Base-by-base conservation (phyloP, 1,140 invertebrate species). In the Drosophila quadrilineata region DNA sequence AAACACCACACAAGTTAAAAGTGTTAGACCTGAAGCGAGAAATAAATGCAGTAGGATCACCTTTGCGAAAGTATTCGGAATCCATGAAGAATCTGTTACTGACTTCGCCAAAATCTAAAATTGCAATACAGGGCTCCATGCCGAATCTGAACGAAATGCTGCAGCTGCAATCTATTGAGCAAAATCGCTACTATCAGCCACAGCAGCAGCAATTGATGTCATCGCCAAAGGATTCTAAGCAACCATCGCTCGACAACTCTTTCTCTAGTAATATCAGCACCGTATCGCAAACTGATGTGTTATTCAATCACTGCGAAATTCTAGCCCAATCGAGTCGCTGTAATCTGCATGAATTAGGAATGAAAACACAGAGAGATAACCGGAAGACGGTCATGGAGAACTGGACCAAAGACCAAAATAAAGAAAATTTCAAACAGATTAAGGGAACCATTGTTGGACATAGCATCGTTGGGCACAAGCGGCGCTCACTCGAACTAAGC, bases 91-190 rank as follows among this genome's bases (percentile, higher is more conserved):
- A 90, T 62, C 43, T 89, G 3, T 86, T 72, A 1, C 38, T 73
- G 35, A 53, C 67, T 0, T 75, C 84, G 24, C 67, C 79, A 0
- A 80, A 84, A 46, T 31, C 68, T 0, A 76, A 82, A 35, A 33
- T 74, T 3, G 64, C 67, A 1, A 89, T 80, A 12, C 87, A 89
- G 24, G 89, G 89, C 3, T 90, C 89, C 0, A 87, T 89, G 88
- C 89, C 89, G 5, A 89, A 90, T 76, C 60, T 90, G 0, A 88
- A 89, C 59, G 87, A 89, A 36, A 88, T 89, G 72, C 60, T 72
- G 14, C 57, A 57, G 14, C 67, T 89, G 12, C 67, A 71, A 12
- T 79, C 87, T 6, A 88, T 90, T 28, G 89, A 89, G 17, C 89
- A 89, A 40, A 90, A 90, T 66, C 84, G 89, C 1, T 90, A 89